phyloP scores from a whole-genome alignment of 2,797 vertebrate species.

The Ctenosaura bakeri region DNA sequence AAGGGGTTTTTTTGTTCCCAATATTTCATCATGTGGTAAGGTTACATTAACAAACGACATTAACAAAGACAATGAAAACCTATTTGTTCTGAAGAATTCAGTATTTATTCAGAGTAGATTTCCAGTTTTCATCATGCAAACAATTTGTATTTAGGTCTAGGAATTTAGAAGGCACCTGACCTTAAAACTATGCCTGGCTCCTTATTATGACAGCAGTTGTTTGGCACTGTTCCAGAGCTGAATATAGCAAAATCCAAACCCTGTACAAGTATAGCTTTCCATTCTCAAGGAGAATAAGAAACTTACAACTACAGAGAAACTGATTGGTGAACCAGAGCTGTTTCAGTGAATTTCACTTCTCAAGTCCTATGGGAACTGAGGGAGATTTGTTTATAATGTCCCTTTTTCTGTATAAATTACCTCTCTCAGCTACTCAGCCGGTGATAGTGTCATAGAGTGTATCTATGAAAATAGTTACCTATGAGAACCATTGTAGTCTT shows the following conservation, averaged over 20 bases:
- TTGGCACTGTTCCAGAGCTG: constrained; percentile 66
- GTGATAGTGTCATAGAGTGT: not conserved
- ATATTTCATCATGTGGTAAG: not conserved
- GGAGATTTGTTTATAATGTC: not conserved
- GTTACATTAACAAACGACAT: constrained; percentile 6
- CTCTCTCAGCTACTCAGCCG: not conserved
- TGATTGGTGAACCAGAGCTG: not conserved
- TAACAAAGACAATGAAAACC: not conserved
- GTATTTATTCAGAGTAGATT: not conserved
- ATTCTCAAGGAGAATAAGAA: constrained; percentile 35
- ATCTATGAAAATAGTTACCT: not conserved
- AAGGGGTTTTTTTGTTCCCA: not conserved
- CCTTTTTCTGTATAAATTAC: not conserved
- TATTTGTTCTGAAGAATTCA: not conserved
- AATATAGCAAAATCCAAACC: constrained; percentile 67
- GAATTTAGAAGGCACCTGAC: constrained; percentile 66
- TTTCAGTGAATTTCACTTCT: not conserved
- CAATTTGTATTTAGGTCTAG: not conserved
- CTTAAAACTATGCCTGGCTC: constrained; percentile 63
- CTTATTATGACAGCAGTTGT: constrained; percentile 48
- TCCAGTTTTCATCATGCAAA: constrained; percentile 3
- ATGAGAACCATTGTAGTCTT: constrained; percentile 1
- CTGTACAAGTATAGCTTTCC: constrained; percentile 42
- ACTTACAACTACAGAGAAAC: not conserved
- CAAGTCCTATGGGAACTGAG: not conserved